phyloP scores from a whole-genome alignment of 92 coral and sea anemone genomes.

The Palythoa grandis region DNA sequence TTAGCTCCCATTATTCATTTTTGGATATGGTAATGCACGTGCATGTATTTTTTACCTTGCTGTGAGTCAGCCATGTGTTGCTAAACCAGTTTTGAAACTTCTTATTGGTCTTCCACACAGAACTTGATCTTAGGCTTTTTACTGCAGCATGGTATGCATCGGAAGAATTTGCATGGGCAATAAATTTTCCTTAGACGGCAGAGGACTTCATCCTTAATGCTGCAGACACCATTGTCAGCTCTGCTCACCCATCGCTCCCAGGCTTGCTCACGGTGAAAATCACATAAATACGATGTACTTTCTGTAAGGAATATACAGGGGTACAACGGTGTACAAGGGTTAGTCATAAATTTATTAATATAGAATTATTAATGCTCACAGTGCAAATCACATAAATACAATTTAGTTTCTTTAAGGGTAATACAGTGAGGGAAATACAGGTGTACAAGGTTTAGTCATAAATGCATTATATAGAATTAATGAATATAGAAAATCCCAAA shows the following conservation, averaged over 20 bases:
- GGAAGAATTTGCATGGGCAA: slow-evolving; percentile 31
- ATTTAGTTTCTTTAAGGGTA: neutral
- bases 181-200: slow-evolving; percentile 28
- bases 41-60: slow-evolving; percentile 24
- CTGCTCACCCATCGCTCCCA: slow-evolving; percentile 67
- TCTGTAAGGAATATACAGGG: neutral
- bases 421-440: neutral
- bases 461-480: neutral
- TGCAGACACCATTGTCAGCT: slow-evolving; percentile 30
- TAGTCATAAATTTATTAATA: neutral
- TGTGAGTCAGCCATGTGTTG: slow-evolving; percentile 40
- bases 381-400: neutral
- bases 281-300: neutral
- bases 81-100: slow-evolving; percentile 48
- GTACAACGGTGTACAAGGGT: neutral
- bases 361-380: neutral
- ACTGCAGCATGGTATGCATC: slow-evolving; percentile 23
- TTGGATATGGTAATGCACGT: neutral
- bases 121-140: slow-evolving; percentile 6
- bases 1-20: no score
- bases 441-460: neutral
- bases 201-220: slow-evolving; percentile 39
- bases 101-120: slow-evolving; percentile 38
- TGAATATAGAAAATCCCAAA: neutral
- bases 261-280: slow-evolving; percentile 48